Conservation (phyloP, 2,797 vertebrate species). For the Anguilla anguilla region DNA sequence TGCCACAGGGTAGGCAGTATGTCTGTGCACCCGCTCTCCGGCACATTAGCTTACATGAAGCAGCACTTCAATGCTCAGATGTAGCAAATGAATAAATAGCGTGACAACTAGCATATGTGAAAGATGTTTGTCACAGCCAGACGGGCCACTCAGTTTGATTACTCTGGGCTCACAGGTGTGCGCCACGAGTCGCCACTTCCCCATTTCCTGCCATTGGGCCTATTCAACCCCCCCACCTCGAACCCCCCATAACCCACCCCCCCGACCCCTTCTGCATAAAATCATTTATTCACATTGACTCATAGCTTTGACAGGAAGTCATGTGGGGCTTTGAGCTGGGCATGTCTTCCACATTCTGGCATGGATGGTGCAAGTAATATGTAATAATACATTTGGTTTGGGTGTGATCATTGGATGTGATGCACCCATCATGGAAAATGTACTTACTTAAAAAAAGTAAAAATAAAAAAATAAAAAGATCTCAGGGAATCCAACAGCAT, state of each 20-base stretch:
- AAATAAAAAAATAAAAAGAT: background rate
- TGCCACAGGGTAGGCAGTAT: background rate
- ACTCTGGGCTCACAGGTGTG: background rate
- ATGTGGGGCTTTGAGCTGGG: background rate
- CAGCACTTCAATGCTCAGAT: background rate
- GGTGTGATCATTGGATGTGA: background rate
- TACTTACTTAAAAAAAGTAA: background rate
- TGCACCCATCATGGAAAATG: background rate
- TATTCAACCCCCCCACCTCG: background rate
- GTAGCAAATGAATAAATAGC: background rate
- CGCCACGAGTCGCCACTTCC: background rate
- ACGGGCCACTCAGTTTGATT: background rate
- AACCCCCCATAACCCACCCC: background rate
- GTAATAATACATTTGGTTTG: background rate
- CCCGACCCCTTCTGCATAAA: background rate
- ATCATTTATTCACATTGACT: background rate
- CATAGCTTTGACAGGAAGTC: background rate
- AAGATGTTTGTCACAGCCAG: background rate
- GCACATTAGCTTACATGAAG: background rate
- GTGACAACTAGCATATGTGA: background rate
- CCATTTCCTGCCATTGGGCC: background rate
- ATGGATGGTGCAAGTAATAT: background rate
- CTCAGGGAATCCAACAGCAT: background rate
- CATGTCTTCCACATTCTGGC: background rate
- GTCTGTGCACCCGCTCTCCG: background rate